phyloP scores from a whole-genome alignment of 2,797 vertebrate genomes.

The Pteronotus mesoamericanus region DNA sequence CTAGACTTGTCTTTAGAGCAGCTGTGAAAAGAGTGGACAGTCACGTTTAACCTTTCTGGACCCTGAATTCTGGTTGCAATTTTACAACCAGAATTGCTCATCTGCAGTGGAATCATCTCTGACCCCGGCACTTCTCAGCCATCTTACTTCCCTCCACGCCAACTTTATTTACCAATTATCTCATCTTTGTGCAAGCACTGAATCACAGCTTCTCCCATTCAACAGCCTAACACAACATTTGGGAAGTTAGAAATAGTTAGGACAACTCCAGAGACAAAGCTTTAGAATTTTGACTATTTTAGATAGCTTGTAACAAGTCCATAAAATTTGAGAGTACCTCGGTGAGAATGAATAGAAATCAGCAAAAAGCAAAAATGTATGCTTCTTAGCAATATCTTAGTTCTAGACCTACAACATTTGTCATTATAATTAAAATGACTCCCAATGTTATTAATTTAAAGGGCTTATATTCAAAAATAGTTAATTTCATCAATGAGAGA shows the following conservation, averaged over 20 bases:
- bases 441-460: neutral
- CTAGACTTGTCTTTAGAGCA: neutral
- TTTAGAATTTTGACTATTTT: neutral
- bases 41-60: neutral
- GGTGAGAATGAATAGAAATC: neutral
- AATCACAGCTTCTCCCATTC: slow-evolving; percentile 1
- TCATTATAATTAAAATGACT: neutral
- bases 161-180: neutral
- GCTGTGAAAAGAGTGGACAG: neutral
- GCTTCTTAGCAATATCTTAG: neutral
- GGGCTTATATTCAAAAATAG: neutral
- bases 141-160: neutral
- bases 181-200: neutral
- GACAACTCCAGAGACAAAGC: neutral
- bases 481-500: neutral
- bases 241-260: neutral
- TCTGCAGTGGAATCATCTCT: neutral
- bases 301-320: neutral
- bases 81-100: neutral
- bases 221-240: neutral
- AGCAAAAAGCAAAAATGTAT: neutral
- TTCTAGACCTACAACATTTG: neutral
- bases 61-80: neutral
- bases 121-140: neutral
- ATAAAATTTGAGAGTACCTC: neutral